Evolutionary conservation across 1,140 invertebrate species (phyloP).

Genomic region (Archivesica marissinica): DNA sequence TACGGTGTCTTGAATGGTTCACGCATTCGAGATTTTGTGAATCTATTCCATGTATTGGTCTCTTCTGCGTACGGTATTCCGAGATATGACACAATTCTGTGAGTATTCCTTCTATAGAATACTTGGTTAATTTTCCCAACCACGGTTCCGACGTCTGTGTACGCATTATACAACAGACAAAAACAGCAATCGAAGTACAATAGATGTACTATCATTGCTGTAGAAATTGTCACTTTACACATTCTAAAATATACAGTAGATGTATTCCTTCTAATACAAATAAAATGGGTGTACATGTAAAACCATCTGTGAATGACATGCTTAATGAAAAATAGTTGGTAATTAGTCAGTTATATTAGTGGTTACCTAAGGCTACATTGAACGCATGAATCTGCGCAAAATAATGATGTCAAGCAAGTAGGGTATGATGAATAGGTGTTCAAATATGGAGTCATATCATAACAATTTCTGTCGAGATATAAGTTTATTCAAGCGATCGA

Average conservation of each 20-base stretch:
- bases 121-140: slow-evolving; percentile 36
- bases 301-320: background rate
- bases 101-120: background rate
- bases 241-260: too few species aligned
- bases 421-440: background rate
- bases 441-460: background rate
- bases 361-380: background rate
- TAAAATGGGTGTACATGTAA: too few species aligned
- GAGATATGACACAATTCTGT: slow-evolving; percentile 24
- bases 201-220: background rate
- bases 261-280: too few species aligned
- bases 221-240: background rate
- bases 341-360: background rate
- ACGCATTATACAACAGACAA: background rate
- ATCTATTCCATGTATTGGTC: slow-evolving; percentile 1
- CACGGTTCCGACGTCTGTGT: slow-evolving; percentile 41
- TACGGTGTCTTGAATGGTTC: slow-evolving; percentile 34
- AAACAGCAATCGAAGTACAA: background rate
- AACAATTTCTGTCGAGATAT: too few species aligned
- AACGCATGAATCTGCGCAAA: background rate
- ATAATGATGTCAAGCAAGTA: background rate
- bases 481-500: too few species aligned
- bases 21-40: slow-evolving; percentile 27
- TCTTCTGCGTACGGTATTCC: slow-evolving; percentile 51
- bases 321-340: background rate